These are phyloP conservation scores for Hypsibius dujardini DNA, from an alignment of 1,140 invertebrate genomes.

Conservation along the genomic window DNA sequence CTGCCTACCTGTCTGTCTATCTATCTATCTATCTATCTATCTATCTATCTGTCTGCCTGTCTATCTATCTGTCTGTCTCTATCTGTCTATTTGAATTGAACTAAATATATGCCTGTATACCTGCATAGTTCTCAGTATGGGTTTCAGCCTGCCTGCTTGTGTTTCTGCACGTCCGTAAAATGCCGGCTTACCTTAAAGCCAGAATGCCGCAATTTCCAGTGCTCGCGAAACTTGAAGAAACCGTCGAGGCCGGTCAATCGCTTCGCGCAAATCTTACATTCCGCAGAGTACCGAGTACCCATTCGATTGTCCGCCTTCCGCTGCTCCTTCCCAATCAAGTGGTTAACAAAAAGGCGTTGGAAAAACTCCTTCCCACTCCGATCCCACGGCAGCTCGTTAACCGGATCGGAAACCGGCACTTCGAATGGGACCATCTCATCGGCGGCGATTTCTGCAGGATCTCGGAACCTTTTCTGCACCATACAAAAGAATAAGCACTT, in stretches of 20 bases:
- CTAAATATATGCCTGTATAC: too few species aligned
- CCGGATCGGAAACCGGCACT: not conserved
- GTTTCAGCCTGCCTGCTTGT: too few species aligned
- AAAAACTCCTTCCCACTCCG: not conserved
- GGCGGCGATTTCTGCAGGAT: not conserved
- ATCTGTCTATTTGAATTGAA: too few species aligned
- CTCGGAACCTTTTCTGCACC: conserved; percentile 2
- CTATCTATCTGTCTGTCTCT: too few species aligned
- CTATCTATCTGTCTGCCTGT: too few species aligned
- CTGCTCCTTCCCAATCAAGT: not conserved
- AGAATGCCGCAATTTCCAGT: not conserved
- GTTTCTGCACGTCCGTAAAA: too few species aligned
- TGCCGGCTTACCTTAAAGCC: too few species aligned
- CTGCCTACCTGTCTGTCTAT: too few species aligned
- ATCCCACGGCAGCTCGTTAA: not conserved
- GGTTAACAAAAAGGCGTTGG: not conserved
- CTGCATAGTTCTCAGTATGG: too few species aligned
- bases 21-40: too few species aligned
- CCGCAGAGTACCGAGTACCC: not conserved
- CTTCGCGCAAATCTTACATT: not conserved
- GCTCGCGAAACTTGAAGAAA: conserved; percentile 9
- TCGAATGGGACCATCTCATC: not conserved
- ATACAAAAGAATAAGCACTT: too few species aligned
- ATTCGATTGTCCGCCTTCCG: not conserved
- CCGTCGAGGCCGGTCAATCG: not conserved